phyloP scores from a whole-genome alignment of 2,888 invertebrate genomes.

The Calameuta filiformis region DNA sequence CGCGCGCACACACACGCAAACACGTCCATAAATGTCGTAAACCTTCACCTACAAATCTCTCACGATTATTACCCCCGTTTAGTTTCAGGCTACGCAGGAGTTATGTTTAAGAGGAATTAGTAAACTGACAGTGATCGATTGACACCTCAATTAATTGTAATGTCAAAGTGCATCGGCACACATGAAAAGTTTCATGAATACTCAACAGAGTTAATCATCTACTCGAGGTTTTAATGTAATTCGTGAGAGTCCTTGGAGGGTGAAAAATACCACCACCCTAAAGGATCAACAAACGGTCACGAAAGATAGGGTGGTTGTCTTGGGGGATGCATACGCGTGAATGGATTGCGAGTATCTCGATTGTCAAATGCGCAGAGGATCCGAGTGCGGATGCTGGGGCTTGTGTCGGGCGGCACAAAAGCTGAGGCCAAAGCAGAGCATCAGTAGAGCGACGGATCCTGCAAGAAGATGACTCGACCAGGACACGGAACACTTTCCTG shows the following conservation, averaged over 20 bases:
- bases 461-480: slow-evolving; percentile 71
- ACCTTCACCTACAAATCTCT: background rate
- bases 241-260: background rate
- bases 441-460: slow-evolving; percentile 67
- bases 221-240: background rate
- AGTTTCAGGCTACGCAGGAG: background rate
- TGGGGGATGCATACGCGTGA: slow-evolving; percentile 55
- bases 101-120: too few species aligned
- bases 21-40: background rate
- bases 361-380: slow-evolving; percentile 61
- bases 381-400: slow-evolving; percentile 57
- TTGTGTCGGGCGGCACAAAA: slow-evolving; percentile 71
- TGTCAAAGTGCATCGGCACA: background rate
- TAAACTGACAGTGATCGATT: too few species aligned
- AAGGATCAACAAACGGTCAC: slow-evolving; percentile 58
- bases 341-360: slow-evolving; percentile 58
- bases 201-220: background rate
- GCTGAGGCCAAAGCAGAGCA: slow-evolving; percentile 70
- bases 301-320: slow-evolving; percentile 55
- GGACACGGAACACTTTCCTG: slow-evolving; percentile 71
- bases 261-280: background rate
- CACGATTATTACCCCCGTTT: background rate
- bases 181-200: background rate
- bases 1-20: background rate
- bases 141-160: background rate